Percentiles rank a stretch among this genome's conserved stretches.
phyloP scores from a whole-genome alignment of 1,140 invertebrate species.

The Ceratosolen solmsi region DNA sequence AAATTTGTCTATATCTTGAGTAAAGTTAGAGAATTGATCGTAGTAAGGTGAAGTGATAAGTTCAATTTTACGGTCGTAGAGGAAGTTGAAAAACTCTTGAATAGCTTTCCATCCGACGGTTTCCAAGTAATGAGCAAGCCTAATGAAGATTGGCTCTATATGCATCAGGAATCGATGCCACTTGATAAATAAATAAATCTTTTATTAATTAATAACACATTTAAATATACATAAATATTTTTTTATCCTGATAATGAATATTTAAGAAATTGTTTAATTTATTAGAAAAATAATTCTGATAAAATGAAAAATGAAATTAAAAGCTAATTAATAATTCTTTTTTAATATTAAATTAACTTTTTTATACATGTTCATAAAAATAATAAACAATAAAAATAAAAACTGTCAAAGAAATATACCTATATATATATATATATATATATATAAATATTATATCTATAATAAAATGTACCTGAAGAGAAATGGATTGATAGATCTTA shows the following conservation, averaged over 20 bases:
- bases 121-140: slow-evolving; percentile 83
- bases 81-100: slow-evolving; percentile 83
- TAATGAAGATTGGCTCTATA: slow-evolving; percentile 84
- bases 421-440: too few species aligned
- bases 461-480: slow-evolving; percentile 71
- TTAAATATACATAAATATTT: too few species aligned
- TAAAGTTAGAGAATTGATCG: slow-evolving; percentile 83
- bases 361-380: background rate
- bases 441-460: background rate
- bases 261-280: background rate
- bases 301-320: background rate
- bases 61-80: slow-evolving; percentile 85
- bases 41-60: slow-evolving; percentile 87
- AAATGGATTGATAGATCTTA: slow-evolving; percentile 76
- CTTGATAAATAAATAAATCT: slow-evolving; percentile 74
- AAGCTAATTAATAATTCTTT: too few species aligned
- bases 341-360: too few species aligned
- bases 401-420: background rate
- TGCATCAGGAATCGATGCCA: slow-evolving; percentile 81
- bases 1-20: slow-evolving; percentile 83
- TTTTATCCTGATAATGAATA: too few species aligned
- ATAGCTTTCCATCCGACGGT: slow-evolving; percentile 81
- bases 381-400: background rate
- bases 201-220: background rate
- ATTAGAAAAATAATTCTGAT: too few species aligned